Conservation (phyloP, 2,113 vertebrate species). For the Gila orcuttii region DNA sequence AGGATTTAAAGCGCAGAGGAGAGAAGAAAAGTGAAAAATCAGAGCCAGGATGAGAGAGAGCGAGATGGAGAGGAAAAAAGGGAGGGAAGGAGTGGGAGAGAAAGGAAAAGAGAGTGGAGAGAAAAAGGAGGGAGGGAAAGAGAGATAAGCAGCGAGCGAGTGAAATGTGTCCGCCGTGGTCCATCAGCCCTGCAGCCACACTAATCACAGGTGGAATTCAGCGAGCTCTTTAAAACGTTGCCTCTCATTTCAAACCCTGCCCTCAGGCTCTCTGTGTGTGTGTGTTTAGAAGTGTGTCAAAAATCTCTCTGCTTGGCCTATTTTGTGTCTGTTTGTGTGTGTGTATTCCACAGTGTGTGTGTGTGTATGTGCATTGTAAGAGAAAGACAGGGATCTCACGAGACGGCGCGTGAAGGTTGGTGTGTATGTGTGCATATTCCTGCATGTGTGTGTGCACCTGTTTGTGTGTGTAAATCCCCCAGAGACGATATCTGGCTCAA, state of each 20-base stretch:
- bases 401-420: conserved; percentile 16
- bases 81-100: not conserved
- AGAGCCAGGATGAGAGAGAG: conserved; percentile 23
- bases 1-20: conserved; percentile 20
- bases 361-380: conserved; percentile 25
- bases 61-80: conserved; percentile 12
- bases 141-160: conserved; percentile 30
- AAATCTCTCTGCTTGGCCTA: conserved; percentile 40
- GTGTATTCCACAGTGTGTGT: conserved; percentile 36
- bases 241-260: conserved; percentile 63
- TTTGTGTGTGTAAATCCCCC: conserved; percentile 38
- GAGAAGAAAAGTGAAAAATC: conserved; percentile 26
- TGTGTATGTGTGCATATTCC: conserved; percentile 45
- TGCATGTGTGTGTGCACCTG: conserved; percentile 29
- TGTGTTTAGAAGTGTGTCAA: conserved; percentile 44
- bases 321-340: conserved; percentile 46
- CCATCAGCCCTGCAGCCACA: conserved; percentile 59
- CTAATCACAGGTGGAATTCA: conserved; percentile 65
- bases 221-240: conserved; percentile 60
- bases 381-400: conserved; percentile 2
- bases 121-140: conserved; percentile 13
- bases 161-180: conserved; percentile 56
- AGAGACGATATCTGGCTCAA: conserved; percentile 54
- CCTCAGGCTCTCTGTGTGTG: conserved; percentile 53
- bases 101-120: conserved; percentile 10